Base-by-base conservation (phyloP, 2,113 vertebrate species). In the Cryptotis parvus region DNA sequence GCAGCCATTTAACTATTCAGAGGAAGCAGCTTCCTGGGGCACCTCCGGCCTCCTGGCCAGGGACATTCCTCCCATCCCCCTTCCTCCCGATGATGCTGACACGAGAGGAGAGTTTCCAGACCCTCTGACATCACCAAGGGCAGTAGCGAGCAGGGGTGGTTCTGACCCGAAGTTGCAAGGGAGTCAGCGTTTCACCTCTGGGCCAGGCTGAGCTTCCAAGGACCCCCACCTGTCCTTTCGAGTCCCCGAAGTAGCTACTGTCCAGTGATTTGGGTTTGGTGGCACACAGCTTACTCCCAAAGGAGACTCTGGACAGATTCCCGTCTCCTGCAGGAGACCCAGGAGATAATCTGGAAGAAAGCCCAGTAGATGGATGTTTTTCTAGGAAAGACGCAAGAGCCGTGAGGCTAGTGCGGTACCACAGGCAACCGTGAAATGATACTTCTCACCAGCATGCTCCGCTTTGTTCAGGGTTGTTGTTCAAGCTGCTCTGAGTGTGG, bases 1-100 rank as follows among this genome's bases (percentile, higher is more conserved):
- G 98, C 97, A 97, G 97, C 95, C 96, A 83, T 97, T 98, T 98
- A 98, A 98, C 98, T 97, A 94, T 98, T 98, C 98, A 98, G 97
- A 97, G 98, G 97, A 93, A 98, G 91, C 90, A 37, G 96, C 96
- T 98, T 98, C 96, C 97, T 96, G 96, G 97, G 97, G 96, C 97
- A 97, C 97, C 22, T 58, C 97, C 96, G 96, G 97, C 97, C 96
- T 97, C 93, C 96, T 98, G 95, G 96, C 96, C 96, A 94, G 76
- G 80, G 84, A 97, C 96, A 97, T 96, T 96, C 97, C 96, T 89
- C 11, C 90, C 58, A 0, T 89, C 90, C 87, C 7, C 24, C 89
- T n/a, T 49, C n/a, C 20, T 12, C 39, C 61, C 43, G 2, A 29
- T 29, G 85, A 83, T 33, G 65, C 84, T 75, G 89, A 70, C 35